Conservation (phyloP, 2,113 vertebrate species). For the Phodopus roborovskii region DNA sequence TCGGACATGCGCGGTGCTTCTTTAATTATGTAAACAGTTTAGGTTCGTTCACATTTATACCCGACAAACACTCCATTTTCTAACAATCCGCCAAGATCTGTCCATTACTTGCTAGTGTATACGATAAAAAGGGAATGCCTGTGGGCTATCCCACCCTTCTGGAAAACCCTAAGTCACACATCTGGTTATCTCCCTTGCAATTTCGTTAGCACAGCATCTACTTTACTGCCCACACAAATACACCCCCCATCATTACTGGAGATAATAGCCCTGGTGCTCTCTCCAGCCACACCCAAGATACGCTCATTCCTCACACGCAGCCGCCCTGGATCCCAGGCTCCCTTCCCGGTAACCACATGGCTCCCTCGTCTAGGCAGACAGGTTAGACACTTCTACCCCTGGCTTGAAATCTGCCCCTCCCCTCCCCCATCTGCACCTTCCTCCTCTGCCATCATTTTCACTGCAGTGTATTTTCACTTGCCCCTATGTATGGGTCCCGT, state of each 20-base stretch:
- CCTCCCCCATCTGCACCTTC: neutral
- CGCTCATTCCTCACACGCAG: neutral
- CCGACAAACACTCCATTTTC: neutral
- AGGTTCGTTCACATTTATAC: neutral
- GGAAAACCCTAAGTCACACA: constrained; percentile 5
- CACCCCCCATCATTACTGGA: neutral
- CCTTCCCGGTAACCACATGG: neutral
- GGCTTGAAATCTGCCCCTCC: neutral
- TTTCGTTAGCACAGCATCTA: neutral
- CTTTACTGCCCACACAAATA: neutral
- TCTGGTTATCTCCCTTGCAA: neutral
- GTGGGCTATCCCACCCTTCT: neutral
- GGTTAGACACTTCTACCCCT: neutral
- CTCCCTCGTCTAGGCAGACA: too few relatives aligned
- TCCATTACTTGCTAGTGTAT: neutral
- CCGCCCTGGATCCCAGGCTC: accelerated
- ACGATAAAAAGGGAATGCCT: neutral
- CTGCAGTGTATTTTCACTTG: neutral
- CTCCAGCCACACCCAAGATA: neutral
- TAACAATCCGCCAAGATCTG: neutral
- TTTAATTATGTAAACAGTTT: neutral
- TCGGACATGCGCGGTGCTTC: neutral
- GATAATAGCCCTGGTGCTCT: neutral
- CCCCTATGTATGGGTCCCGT: neutral
- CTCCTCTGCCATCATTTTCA: neutral